These are phyloP conservation scores for Atherinosoma microstoma DNA, from an alignment of 2,797 vertebrate genomes.

Conservation along the genomic window DNA sequence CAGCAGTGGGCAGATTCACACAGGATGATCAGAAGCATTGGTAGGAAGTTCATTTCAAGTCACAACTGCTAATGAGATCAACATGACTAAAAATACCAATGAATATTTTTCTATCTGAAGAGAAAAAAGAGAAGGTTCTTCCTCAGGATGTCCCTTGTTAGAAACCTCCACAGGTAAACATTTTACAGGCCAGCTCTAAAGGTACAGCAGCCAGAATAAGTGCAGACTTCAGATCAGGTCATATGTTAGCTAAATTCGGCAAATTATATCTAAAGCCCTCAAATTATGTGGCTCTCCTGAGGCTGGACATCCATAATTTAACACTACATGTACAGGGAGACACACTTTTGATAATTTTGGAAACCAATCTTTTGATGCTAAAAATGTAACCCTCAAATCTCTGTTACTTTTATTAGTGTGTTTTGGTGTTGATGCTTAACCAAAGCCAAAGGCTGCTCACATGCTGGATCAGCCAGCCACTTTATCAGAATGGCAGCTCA, in stretches of 20 bases:
- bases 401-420: neutral
- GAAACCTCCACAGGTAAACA: constrained; percentile 12
- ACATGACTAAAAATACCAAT: constrained; percentile 44
- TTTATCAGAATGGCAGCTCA: constrained; percentile 47
- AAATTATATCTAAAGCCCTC: constrained; percentile 4
- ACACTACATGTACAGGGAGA: neutral
- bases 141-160: constrained; percentile 23
- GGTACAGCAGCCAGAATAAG: neutral
- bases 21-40: constrained; percentile 43
- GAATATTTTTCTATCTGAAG: constrained; percentile 31
- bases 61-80: constrained; percentile 53
- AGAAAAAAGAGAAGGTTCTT: neutral
- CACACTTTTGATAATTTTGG: neutral
- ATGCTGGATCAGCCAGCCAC: constrained; percentile 40
- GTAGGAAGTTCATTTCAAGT: constrained; percentile 35
- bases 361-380: neutral
- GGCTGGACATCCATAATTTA: neutral
- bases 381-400: neutral
- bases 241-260: constrained; percentile 21
- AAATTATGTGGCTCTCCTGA: neutral
- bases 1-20: constrained; percentile 30
- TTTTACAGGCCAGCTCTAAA: constrained; percentile 23
- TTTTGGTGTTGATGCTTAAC: constrained; percentile 11
- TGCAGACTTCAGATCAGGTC: constrained; percentile 20
- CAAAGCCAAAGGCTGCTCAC: constrained; percentile 19